Percentiles rank a stretch among this genome's conserved stretches.
Evolutionary conservation across 2,888 invertebrate species (phyloP).

Genomic region (Erebia aethiops): DNA sequence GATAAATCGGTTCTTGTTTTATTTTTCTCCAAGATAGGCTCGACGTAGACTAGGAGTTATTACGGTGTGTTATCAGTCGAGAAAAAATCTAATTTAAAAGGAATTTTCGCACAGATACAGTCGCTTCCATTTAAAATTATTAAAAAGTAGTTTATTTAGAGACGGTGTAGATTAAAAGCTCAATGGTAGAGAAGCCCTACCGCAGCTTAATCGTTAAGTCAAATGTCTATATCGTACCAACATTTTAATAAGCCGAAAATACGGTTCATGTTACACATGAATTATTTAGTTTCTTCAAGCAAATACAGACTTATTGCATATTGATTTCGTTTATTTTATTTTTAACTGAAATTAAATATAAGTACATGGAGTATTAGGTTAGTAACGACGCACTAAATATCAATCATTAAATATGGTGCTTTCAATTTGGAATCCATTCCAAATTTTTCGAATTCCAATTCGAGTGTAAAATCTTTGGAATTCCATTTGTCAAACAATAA

Average conservation of each 20-base stretch:
- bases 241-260: no score
- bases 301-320: background rate
- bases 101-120: slow-evolving; percentile 1
- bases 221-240: background rate
- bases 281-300: background rate
- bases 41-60: slow-evolving; percentile 71
- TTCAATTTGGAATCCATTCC: background rate
- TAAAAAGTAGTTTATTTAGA: no score
- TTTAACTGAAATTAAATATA: slow-evolving; percentile 14
- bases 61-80: slow-evolving; percentile 61
- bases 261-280: no score
- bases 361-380: no score
- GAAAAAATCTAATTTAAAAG: slow-evolving; percentile 37
- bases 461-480: background rate
- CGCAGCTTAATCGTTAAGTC: background rate
- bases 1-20: slow-evolving; percentile 77
- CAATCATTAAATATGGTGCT: background rate
- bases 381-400: background rate
- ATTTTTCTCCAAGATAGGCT: slow-evolving; percentile 70
- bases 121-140: slow-evolving; percentile 43
- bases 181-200: background rate
- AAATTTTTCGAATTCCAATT: no score
- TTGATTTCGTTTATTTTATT: slow-evolving; percentile 15
- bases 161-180: background rate
- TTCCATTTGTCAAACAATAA: background rate